Percentiles rank a stretch among this genome's conserved stretches.
Evolutionary conservation across 2,888 invertebrate genomes (phyloP).

Genomic region (Oligia strigilis): DNA sequence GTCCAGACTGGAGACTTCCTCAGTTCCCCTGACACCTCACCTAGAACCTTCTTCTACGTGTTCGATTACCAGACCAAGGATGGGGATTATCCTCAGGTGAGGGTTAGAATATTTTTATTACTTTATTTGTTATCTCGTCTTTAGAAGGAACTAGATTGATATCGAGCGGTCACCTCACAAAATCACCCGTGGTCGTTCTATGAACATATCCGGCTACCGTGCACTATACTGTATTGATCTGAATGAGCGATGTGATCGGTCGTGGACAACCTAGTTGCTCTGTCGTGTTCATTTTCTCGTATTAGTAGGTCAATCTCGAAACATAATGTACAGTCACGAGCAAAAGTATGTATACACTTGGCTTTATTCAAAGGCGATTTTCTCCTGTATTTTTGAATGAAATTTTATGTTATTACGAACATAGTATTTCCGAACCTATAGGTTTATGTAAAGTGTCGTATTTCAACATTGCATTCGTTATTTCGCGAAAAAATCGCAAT

Average conservation of each 20-base stretch:
- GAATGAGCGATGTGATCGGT: not conserved
- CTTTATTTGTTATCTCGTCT: slow-evolving; percentile 2
- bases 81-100: slow-evolving; percentile 96
- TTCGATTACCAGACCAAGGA: slow-evolving; percentile 98
- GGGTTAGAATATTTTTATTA: slow-evolving; percentile 55
- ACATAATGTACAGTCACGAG: not conserved
- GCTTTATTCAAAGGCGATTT: too few species aligned
- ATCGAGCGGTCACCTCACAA: not conserved
- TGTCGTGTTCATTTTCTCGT: not conserved
- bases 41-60: slow-evolving; percentile 96
- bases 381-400: too few species aligned
- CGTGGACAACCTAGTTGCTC: not conserved
- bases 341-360: too few species aligned
- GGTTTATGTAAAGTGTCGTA: too few species aligned
- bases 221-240: not conserved
- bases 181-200: not conserved
- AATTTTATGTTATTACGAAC: too few species aligned
- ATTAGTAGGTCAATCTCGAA: not conserved
- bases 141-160: not conserved
- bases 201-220: not conserved
- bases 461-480: too few species aligned
- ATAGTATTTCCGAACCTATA: too few species aligned
- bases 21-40: slow-evolving; percentile 90
- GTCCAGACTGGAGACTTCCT: slow-evolving; percentile 96
- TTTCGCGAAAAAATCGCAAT: too few species aligned